phyloP scores from a whole-genome alignment of 2,113 vertebrate species.

The Daphoenositta chrysoptera region DNA sequence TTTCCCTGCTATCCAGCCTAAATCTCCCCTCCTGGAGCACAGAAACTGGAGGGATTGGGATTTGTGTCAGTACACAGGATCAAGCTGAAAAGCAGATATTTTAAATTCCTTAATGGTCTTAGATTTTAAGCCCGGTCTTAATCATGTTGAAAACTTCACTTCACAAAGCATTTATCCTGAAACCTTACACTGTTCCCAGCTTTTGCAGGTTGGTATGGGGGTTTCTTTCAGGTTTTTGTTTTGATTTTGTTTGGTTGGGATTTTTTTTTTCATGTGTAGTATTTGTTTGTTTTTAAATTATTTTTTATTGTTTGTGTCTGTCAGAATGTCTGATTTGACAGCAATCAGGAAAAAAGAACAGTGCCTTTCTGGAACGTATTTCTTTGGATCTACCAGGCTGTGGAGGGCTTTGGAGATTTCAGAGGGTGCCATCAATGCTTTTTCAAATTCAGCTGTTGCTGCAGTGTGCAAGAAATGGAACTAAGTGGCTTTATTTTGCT shows the following conservation, averaged over 20 bases:
- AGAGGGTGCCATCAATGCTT: not conserved
- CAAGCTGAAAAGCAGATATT: not conserved
- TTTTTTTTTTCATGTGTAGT: not conserved
- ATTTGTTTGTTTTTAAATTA: not conserved
- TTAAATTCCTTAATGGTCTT: not conserved
- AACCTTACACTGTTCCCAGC: not conserved
- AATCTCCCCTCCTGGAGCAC: not conserved
- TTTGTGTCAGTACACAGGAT: not conserved
- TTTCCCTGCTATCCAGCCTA: not conserved
- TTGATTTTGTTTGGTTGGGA: not conserved
- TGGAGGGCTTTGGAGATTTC: not conserved
- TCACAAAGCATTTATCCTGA: not conserved
- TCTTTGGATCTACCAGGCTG: not conserved
- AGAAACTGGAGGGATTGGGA: not conserved
- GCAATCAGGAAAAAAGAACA: not conserved
- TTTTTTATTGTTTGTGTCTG: not conserved
- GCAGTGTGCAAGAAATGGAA: accelerated
- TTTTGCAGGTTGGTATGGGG: not conserved
- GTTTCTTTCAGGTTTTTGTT: not conserved
- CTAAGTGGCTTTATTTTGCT: not conserved
- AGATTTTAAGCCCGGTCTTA: not conserved
- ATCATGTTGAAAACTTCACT: not conserved
- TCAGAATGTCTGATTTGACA: not conserved
- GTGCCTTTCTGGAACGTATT: accelerated
- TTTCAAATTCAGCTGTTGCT: not conserved